Base-by-base conservation (phyloP, 2,113 vertebrate genomes). In the Eubucco bourcierii region DNA sequence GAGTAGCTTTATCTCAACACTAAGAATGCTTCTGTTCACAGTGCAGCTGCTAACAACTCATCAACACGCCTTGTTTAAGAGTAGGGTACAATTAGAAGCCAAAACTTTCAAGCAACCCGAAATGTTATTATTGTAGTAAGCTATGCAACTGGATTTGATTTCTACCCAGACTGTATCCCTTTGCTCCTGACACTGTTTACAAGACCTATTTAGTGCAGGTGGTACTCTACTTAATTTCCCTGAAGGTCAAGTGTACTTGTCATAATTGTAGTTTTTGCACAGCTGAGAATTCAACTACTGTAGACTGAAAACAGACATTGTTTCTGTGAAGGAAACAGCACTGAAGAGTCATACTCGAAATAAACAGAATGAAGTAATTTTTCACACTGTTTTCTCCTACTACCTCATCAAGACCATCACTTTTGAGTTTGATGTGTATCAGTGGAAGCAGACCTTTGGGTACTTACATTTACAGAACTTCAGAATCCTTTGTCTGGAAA, bases 171-270 rank as follows among this genome's bases (percentile, higher is more conserved):
- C 55, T 91, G 25, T 56, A 88, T 94, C 80, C 41, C 64, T 89
- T 67, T 82, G 87, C 90, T 93, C 56, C 90, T 25, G 10, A 85
- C 75, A 56, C 61, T 92, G 75, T 94, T 96, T 96, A 93, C 81
- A 92, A 87, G 81, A 76, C 87, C 75, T 77, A 89, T 87, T 92
- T 85, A 87, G 87, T 95, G 84, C 96, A 96, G 95, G 94, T 94
- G 94, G 93, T 91, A 90, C 68, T 87, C 70, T 77, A 92, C 75
- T 93, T 92, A 90, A 90, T 95, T 96, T 90, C 81, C 70, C 84
- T 87, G 78, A 84, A 92, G 96, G 94, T 95, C 94, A 96, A 93
- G 89, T 93, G 72, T 80, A 82, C 89, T 96, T 96, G 91, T 96
- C 93, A 93, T 93, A 94, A 96, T 90, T 80, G 81, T 95, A 80